A percentile compares a stretch with the other conserved stretches of the same genome.
These are phyloP conservation scores for Hylomyscus alleni DNA, from an alignment of 2,797 vertebrate genomes.

Conservation along the genomic window DNA sequence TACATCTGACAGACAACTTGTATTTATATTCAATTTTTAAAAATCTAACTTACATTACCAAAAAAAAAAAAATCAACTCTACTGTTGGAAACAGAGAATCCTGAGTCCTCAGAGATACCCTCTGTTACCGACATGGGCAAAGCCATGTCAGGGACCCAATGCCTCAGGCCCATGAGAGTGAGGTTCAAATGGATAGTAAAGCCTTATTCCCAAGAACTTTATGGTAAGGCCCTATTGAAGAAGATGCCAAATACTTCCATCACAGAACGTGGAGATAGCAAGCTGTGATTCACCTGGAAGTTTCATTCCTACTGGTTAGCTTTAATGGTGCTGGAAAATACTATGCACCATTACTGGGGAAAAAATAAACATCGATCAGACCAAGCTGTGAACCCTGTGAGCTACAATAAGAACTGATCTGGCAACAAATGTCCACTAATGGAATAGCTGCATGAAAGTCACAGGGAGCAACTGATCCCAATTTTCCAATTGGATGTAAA, in stretches of 20 bases:
- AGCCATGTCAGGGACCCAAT: background rate
- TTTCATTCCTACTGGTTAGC: background rate
- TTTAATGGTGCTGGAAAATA: background rate
- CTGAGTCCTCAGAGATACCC: background rate
- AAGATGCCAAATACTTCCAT: background rate
- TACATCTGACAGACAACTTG: background rate
- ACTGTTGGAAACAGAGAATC: background rate
- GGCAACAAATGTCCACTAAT: background rate
- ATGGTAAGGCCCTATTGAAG: background rate
- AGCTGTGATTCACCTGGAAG: background rate
- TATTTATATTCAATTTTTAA: background rate
- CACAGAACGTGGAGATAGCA: background rate
- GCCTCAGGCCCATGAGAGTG: background rate
- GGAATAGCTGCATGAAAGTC: too few species aligned
- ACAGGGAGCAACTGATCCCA: background rate
- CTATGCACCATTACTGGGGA: background rate
- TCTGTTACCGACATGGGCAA: background rate
- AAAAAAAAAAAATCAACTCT: constrained; percentile 57
- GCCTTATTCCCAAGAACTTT: background rate
- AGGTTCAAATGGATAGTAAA: background rate
- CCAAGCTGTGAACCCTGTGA: background rate
- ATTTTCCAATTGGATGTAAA: background rate
- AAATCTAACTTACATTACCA: background rate
- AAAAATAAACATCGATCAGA: background rate
- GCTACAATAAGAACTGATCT: background rate